phyloP scores from a whole-genome alignment of 2,888 invertebrate genomes.

The Branchipolynoe longqiensis region DNA sequence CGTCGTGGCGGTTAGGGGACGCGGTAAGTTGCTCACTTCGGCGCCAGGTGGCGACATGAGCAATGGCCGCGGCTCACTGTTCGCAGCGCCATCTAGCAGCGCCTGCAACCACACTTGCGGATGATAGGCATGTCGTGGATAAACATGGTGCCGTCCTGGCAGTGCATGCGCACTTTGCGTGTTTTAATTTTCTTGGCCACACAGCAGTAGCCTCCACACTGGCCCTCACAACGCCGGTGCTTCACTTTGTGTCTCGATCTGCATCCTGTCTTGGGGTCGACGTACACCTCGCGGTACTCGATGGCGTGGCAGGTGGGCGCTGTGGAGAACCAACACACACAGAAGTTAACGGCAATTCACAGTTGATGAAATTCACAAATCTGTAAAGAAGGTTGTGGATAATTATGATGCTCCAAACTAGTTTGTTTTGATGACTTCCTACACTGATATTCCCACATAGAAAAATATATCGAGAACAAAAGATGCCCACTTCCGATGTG shows the following conservation, averaged over 20 bases:
- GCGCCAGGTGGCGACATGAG: background rate
- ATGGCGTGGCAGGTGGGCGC: slow-evolving; percentile 93
- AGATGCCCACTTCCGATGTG: no score
- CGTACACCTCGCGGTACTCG: slow-evolving; percentile 92
- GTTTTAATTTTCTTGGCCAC: slow-evolving; percentile 94
- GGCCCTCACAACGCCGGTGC: slow-evolving; percentile 91
- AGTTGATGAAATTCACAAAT: no score
- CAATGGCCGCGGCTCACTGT: background rate
- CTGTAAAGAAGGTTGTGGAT: no score
- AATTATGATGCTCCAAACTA: no score
- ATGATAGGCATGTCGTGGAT: slow-evolving; percentile 98
- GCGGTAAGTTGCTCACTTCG: background rate
- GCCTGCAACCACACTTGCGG: slow-evolving; percentile 94
- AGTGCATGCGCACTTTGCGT: slow-evolving; percentile 95
- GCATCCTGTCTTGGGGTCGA: slow-evolving; percentile 92
- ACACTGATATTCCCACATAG: no score
- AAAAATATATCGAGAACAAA: no score
- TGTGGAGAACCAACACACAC: slow-evolving; percentile 75
- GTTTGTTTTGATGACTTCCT: no score
- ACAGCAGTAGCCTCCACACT: slow-evolving; percentile 91
- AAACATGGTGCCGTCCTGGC: slow-evolving; percentile 93
- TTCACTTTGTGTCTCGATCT: slow-evolving; percentile 94
- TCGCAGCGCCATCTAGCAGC: slow-evolving; percentile 68
- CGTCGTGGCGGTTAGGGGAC: background rate
- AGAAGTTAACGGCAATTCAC: no score